phyloP scores from a whole-genome alignment of 2,113 vertebrate species.

The Camarhynchus parvulus region DNA sequence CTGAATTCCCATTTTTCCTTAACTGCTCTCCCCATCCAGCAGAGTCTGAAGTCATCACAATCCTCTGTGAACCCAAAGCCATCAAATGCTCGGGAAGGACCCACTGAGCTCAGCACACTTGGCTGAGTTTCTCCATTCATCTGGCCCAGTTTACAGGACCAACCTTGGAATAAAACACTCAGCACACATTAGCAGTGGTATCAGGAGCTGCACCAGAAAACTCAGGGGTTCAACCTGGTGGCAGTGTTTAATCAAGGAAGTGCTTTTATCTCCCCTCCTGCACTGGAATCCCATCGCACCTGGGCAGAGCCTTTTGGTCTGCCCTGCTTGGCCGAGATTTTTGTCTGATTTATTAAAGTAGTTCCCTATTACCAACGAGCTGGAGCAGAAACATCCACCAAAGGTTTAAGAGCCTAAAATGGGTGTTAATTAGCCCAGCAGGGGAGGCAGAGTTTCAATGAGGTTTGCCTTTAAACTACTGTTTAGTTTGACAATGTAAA shows the following conservation, averaged over 20 bases:
- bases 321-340: background rate
- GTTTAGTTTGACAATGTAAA: conserved; percentile 71
- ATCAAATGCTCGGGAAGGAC: background rate
- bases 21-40: background rate
- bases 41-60: rapidly evolving
- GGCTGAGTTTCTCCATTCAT: background rate
- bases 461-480: conserved; percentile 71
- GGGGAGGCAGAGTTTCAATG: conserved; percentile 67
- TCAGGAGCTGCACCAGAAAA: background rate
- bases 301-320: background rate
- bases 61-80: background rate
- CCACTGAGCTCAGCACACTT: background rate
- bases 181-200: background rate
- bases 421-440: conserved; percentile 75
- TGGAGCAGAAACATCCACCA: conserved; percentile 68
- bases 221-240: background rate
- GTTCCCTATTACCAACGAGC: conserved; percentile 4
- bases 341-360: conserved; percentile 60
- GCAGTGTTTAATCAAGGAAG: conserved; percentile 33
- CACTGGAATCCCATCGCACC: background rate
- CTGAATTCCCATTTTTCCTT: background rate
- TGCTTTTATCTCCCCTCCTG: conserved; percentile 1
- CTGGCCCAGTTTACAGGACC: background rate
- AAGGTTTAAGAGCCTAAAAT: conserved; percentile 71
- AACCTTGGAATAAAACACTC: background rate